Evolutionary conservation across 2,797 vertebrate genomes (phyloP).

Genomic region (Anisognathus igniventris): DNA sequence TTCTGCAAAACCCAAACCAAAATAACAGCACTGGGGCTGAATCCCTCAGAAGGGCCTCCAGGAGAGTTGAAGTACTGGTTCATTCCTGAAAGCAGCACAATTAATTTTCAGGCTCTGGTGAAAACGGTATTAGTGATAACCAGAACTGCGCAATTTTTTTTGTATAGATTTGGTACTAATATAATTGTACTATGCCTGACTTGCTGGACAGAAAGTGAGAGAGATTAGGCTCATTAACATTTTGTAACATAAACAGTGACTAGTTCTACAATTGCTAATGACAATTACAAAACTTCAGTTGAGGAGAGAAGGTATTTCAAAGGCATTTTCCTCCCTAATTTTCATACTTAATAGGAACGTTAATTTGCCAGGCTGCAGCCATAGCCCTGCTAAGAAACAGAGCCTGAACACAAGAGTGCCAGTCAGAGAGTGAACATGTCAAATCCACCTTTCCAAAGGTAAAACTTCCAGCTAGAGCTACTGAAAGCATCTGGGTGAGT

Average conservation of each 20-base stretch:
- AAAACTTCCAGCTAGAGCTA: neutral
- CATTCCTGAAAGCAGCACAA: constrained; percentile 8
- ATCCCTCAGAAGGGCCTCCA: neutral
- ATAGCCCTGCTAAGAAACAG: neutral
- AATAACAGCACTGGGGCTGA: neutral
- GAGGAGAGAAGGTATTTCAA: neutral
- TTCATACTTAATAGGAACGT: neutral
- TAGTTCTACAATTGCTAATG: neutral
- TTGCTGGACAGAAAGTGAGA: neutral
- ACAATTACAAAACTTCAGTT: neutral
- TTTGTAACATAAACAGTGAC: neutral
- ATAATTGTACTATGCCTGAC: neutral
- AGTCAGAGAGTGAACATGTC: neutral
- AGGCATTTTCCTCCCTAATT: neutral
- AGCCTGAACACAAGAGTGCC: neutral
- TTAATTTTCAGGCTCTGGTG: neutral
- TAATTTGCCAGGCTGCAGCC: neutral
- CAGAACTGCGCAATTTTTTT: neutral
- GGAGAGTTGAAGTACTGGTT: neutral
- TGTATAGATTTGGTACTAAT: neutral
- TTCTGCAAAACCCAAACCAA: constrained; percentile 13
- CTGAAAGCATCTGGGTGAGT: neutral
- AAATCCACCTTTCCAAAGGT: neutral
- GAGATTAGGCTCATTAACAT: neutral
- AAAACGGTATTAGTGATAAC: constrained; percentile 2